A percentile compares a stretch with the other conserved stretches of the same genome.
Conservation (phyloP, 2,113 vertebrate genomes). For the Cathartes aura region DNA sequence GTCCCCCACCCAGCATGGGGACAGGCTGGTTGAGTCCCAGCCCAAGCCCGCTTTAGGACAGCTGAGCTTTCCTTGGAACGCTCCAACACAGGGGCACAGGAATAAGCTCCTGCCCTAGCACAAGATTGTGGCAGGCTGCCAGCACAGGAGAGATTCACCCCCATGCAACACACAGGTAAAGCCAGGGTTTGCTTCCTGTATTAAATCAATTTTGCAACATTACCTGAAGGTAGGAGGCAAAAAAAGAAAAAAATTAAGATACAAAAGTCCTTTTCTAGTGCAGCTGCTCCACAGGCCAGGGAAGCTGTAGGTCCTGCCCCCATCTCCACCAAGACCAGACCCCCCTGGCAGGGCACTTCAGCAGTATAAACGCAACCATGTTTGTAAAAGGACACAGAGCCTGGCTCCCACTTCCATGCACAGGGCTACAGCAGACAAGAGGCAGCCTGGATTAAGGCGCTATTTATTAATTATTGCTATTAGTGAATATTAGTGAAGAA, state of each 20-base stretch:
- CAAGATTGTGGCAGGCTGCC: no score
- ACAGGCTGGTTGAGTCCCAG: background rate
- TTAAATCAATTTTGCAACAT: background rate
- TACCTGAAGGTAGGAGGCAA: fast-evolving
- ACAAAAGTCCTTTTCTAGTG: background rate
- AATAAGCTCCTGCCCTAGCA: background rate
- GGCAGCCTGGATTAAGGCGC: background rate
- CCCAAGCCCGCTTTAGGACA: background rate
- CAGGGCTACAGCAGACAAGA: background rate
- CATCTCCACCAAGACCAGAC: background rate
- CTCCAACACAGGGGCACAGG: background rate
- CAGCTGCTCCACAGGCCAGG: background rate
- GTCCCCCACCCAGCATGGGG: background rate
- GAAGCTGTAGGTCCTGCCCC: background rate
- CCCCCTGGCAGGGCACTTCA: background rate
- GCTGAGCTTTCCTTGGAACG: fast-evolving
- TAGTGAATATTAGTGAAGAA: background rate
- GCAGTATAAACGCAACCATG: fast-evolving
- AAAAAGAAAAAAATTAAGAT: no score
- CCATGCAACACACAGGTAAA: no score
- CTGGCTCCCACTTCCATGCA: background rate
- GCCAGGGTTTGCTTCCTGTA: background rate
- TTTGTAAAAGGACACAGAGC: background rate
- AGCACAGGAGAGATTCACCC: no score
- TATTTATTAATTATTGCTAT: background rate